Percentiles rank a stretch among this genome's conserved stretches.
These are phyloP conservation scores for Spialia ferax DNA, from an alignment of 2,888 invertebrate species.

Conservation along the genomic window DNA sequence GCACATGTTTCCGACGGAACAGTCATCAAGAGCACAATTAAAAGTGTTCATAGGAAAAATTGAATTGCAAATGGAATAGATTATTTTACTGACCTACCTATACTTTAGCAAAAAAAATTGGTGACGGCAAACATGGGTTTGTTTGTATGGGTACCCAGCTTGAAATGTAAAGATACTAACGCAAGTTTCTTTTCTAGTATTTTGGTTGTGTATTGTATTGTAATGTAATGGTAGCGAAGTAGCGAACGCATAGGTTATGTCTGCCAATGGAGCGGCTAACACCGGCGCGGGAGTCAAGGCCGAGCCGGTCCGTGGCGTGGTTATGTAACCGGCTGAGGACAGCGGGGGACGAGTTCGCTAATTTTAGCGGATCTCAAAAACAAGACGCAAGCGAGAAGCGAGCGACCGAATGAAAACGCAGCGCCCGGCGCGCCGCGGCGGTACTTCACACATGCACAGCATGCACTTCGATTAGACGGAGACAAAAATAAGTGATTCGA, in stretches of 20 bases:
- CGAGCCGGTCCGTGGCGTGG: constrained; percentile 65
- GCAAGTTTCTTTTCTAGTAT: constrained; percentile 5
- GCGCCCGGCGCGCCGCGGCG: constrained; percentile 46
- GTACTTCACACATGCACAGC: constrained; percentile 47
- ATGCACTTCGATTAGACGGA: constrained; percentile 46
- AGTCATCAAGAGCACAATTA: neutral
- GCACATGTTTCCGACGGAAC: neutral
- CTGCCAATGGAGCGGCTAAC: constrained; percentile 45
- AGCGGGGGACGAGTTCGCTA: constrained; percentile 74
- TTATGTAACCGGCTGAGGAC: constrained; percentile 72
- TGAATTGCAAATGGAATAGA: neutral
- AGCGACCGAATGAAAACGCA: constrained; percentile 56
- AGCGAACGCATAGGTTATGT: constrained; percentile 22
- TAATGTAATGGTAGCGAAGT: no score
- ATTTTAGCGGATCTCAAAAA: constrained; percentile 80
- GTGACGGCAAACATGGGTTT: neutral
- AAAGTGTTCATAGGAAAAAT: neutral
- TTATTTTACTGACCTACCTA: no score
- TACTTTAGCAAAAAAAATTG: neutral
- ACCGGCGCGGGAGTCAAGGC: constrained; percentile 85
- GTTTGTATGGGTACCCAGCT: no score
- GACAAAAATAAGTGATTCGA: constrained; percentile 31
- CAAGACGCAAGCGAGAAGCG: constrained; percentile 64
- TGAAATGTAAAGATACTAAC: neutral
- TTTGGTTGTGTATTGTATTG: constrained; percentile 8